Base-by-base conservation (phyloP, 1,140 invertebrate genomes). In the Marisa cornuarietis region DNA sequence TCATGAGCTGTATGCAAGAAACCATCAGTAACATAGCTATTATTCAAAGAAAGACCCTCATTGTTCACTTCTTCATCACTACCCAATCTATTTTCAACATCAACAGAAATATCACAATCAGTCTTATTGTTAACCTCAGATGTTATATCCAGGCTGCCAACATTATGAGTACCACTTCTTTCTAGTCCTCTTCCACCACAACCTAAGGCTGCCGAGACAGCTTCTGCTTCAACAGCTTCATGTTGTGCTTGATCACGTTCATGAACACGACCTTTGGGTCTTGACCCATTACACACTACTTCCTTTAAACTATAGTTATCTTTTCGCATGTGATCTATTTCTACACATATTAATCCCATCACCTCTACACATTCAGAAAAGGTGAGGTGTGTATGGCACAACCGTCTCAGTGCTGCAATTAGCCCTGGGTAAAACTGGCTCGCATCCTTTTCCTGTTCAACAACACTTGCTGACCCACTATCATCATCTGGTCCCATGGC, bases 241-340 rank as follows among this genome's bases (percentile, higher is more conserved):
- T 68, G 76, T 8, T 68, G 63, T 10, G 42, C 14, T 65, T 77
- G 76, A 16, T 65, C 24, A 8, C 76, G 76, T 52, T 77, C 63
- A 42, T 77, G 76, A 5, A 65, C 65, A 7, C 76, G 63, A 26
- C 52, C 54, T 51, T 69, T 77, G 5, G 76, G 76, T 20, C 22
- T 5, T 18, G 68, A 26, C 6, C 76, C 58, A 65, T 62, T 58
- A 26, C 71, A 52, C 49, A 81, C 76, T n/a, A 81, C 18, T 52
- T 84, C 83, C 62, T 84, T 81, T 8, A 84, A 54, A 62, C 81
- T 84, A 65, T 79, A 79, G 54, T 81, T 84, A 62, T 84, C 83
- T 65, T 84, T 84, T 54, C 69, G 71, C 52, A 54, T 62, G 51
- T 84, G 81, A 72, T 84, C 83, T 13, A 81, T 71, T 69, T 84